Evolutionary conservation across 2,888 invertebrate genomes (phyloP), one percentile per base, ranked within the genome.

Genomic region (Nudaria mundana): DNA sequence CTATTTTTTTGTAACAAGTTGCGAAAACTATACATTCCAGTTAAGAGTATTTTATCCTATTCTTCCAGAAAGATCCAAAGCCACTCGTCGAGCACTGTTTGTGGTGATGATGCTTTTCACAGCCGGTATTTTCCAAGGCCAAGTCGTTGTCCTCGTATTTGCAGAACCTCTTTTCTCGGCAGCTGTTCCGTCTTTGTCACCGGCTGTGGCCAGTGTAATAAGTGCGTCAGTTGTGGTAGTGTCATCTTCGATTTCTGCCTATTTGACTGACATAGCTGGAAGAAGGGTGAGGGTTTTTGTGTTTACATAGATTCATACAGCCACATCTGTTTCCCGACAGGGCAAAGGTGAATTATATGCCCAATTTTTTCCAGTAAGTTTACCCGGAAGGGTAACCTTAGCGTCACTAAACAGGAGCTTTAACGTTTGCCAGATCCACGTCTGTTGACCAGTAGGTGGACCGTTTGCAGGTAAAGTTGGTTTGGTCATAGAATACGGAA

Each of bases 41-140:
- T n/a, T n/a, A n/a, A 20, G 5, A 3, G 5, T 20, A 29, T 15
- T 15, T 24, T 10, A 7, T n/a, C 10, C 23, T 31, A 2, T 36
- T 11, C 40, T 60, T 59, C 2, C 64, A 77, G 78, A 52, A 43
- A 67, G 66, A 30, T 77, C 74, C 0, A 48, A 54, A 4, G 64
- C 76, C 3, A 64, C 72, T 0, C 70, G 65, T 0, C 64, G 61
- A 2, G 75, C 68, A 0, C 28, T 75, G 2, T 2, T 56, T 1
- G 40, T 71, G 3, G 32, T 44, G 0, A 3, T 71, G 0, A 32
- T 51, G 0, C 34, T 76, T 1, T 52, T 56, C 30, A 57, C 67
- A 0, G 46, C 64, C 0, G 14, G 51, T 7, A 53, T 66, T n/a
- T 62, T 64, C 49, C 67, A 67, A 48, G 70, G 70, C 0, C 40